Conservation (phyloP, 2,888 invertebrate genomes). For the Nephrotoma guestfalica region DNA sequence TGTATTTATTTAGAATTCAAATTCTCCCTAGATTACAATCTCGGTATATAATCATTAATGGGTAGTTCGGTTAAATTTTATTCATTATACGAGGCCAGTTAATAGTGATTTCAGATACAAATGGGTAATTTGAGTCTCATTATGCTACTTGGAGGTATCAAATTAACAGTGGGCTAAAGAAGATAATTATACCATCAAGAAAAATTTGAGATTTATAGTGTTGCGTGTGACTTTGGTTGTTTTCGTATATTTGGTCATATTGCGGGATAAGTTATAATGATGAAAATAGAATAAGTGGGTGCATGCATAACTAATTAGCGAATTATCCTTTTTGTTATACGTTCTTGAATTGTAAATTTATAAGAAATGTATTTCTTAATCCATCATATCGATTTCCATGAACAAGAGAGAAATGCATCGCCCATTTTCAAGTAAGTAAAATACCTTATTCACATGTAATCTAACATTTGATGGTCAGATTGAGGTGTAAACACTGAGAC, state of each 20-base stretch:
- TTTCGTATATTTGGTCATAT: not conserved
- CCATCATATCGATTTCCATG: too few species aligned
- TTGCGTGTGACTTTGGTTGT: not conserved
- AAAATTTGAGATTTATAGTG: not conserved
- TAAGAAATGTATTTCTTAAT: too few species aligned
- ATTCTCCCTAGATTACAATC: not conserved
- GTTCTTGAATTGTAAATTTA: too few species aligned
- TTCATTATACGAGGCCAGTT: not conserved
- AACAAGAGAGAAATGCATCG: too few species aligned
- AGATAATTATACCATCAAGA: not conserved
- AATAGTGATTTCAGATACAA: not conserved
- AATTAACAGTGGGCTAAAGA: not conserved
- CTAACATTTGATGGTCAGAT: too few species aligned
- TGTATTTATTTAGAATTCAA: not conserved
- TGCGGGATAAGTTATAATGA: not conserved
- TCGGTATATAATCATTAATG: not conserved
- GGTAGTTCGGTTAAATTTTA: not conserved
- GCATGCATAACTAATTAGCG: too few species aligned
- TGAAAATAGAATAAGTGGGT: too few species aligned
- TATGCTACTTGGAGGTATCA: not conserved
- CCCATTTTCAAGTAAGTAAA: too few species aligned
- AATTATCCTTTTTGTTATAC: too few species aligned
- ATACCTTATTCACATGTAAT: too few species aligned
- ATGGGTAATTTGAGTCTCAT: not conserved
- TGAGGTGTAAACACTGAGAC: too few species aligned